Evolutionary conservation across 2,888 invertebrate species (phyloP), one percentile per base, ranked within the genome.

Genomic region (Synergus itoensis): DNA sequence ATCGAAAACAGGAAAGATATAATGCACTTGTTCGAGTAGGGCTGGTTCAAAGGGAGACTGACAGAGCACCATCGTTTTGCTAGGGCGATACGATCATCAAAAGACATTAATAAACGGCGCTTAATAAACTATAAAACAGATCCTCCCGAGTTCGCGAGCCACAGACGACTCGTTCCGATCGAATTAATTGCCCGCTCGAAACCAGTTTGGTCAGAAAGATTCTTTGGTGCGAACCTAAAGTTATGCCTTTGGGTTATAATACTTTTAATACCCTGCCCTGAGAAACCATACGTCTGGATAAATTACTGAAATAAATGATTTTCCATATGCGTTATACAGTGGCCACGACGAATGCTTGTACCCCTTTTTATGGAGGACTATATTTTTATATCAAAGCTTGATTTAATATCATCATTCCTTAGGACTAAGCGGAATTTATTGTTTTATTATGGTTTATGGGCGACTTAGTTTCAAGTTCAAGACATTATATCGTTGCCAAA

Each of bases 101-200:
- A 41, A 12, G 64, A 40, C 64, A 65, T 65, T 73, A 53, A 73
- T 48, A 73, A 48, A 73, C 28, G 53, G 18, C 36, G 53, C 48
- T 73, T 53, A 77, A 80, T 82, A 79, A 63, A 48, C 60, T 79
- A 75, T 81, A 81, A 79, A 81, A 62, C 63, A 64, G 48, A 63
- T 81, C 75, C 78, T 75, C 40, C 53, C 41, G 81, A 77, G 76
- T 76, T 79, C 65, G 78, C 80, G 81, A 82, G 79, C 45, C 60
- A 14, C 80, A 77, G 69, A 78, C 81, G 79, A 69, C 79, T 83
- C 79, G 73, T 83, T 84, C 77, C 82, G 80, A 85, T 85, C 85
- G 82, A 87, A 88, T 89, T 89, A 89, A 89, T 88, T 88, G 87
- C 82, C 84, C 76, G 78, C 80, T 79, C 78, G 81, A 86, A 89